Conservation (phyloP, 1,140 invertebrate species). For the Aphis craccivora region DNA sequence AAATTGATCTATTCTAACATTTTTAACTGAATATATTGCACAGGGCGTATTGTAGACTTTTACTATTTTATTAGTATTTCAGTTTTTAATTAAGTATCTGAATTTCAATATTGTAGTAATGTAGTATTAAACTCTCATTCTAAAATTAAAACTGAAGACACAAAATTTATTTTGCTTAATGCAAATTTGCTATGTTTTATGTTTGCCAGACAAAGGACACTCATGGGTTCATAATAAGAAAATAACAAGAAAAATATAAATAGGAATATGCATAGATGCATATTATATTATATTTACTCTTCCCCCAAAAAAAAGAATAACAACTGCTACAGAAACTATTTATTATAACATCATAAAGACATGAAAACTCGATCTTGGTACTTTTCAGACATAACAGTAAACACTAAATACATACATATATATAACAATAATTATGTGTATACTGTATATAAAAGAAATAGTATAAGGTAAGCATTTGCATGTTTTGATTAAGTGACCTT, state of each 20-base stretch:
- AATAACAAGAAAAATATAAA: no score
- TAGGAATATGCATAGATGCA: no score
- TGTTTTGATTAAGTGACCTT: neutral
- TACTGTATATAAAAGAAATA: neutral
- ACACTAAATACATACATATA: neutral
- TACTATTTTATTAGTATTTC: neutral
- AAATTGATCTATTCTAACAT: neutral
- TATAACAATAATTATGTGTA: neutral
- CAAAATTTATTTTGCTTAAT: neutral
- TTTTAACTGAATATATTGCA: neutral
- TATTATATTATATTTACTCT: neutral
- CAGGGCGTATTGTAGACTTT: neutral
- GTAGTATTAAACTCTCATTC: no score
- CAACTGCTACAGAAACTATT: neutral
- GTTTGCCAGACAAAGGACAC: no score
- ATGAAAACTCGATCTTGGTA: neutral
- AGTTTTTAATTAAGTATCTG: neutral
- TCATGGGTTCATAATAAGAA: no score
- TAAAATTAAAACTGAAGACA: neutral
- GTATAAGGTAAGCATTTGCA: neutral
- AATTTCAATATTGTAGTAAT: no score
- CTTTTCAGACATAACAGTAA: neutral
- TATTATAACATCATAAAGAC: neutral
- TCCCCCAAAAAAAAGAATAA: neutral
- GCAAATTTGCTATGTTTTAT: no score